Evolutionary conservation across 2,113 vertebrate species (phyloP).

Genomic region (Seriola aureovittata): DNA sequence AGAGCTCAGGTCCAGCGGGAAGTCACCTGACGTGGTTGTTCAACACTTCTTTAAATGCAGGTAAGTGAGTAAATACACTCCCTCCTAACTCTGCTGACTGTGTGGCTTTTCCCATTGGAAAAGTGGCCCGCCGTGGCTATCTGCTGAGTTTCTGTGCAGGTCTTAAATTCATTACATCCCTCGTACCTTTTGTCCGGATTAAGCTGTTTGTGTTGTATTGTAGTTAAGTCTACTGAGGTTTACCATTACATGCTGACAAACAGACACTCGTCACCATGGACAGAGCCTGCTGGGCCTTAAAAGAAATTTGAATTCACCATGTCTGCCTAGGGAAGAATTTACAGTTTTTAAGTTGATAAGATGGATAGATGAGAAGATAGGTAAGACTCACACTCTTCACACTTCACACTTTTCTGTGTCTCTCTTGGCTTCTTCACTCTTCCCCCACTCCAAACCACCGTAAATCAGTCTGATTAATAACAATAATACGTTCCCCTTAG

Average conservation of each 20-base stretch:
- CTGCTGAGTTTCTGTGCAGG: background rate
- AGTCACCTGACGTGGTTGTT: too few relatives aligned
- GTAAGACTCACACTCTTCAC: too few relatives aligned
- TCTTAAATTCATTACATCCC: background rate
- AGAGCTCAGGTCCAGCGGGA: background rate
- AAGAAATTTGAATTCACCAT: background rate
- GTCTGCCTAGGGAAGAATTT: too few relatives aligned
- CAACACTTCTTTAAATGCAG: background rate
- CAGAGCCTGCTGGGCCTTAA: background rate
- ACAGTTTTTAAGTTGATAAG: too few relatives aligned
- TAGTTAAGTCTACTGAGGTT: too few relatives aligned
- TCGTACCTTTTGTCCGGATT: too few relatives aligned
- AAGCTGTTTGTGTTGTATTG: background rate
- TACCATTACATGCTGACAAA: background rate
- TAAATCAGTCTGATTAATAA: too few relatives aligned
- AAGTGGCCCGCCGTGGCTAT: background rate
- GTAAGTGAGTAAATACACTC: background rate
- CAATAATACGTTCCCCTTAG: too few relatives aligned
- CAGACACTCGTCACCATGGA: background rate
- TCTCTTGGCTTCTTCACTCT: too few relatives aligned
- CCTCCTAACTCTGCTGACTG: background rate
- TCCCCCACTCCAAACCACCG: too few relatives aligned
- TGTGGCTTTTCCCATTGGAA: background rate
- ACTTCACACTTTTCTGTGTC: too few relatives aligned
- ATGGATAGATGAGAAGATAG: too few relatives aligned